These are phyloP conservation scores for Eira barbara DNA, from an alignment of 2,113 vertebrate species.

Conservation along the genomic window DNA sequence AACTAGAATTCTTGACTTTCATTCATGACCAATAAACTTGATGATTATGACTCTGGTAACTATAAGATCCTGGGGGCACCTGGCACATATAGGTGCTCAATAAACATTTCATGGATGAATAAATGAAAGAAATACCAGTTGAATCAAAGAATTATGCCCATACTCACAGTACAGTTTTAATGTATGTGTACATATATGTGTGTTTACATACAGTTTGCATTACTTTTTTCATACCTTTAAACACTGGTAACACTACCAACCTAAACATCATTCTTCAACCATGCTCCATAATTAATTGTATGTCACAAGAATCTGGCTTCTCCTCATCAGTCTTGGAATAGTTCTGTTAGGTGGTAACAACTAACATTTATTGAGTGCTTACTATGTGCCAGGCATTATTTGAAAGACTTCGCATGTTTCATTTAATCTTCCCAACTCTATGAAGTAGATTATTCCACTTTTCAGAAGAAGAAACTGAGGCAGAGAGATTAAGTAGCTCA, in stretches of 20 bases:
- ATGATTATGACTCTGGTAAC: background rate
- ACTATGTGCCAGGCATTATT: conserved; percentile 50
- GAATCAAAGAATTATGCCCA: conserved; percentile 4
- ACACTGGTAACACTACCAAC: background rate
- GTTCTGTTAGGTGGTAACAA: background rate
- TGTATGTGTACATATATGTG: background rate
- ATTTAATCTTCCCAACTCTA: conserved; percentile 27
- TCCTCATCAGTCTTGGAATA: conserved; percentile 5
- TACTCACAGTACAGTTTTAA: background rate
- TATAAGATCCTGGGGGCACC: background rate
- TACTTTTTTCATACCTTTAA: background rate
- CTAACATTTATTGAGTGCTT: conserved; percentile 52
- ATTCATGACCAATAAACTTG: background rate
- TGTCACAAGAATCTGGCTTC: background rate
- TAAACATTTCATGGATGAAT: conserved; percentile 55
- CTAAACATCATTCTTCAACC: conserved; percentile 20
- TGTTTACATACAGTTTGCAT: background rate
- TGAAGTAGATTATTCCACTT: background rate
- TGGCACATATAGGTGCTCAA: conserved; percentile 69
- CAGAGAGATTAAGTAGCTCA: background rate
- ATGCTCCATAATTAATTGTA: background rate
- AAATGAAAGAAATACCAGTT: background rate
- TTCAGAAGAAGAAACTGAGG: conserved; percentile 10
- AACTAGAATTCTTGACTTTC: conserved; percentile 45
- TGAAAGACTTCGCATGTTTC: background rate